A percentile compares a stretch with the other conserved stretches of the same genome.
phyloP scores from a whole-genome alignment of 2,113 vertebrate species.

The Actenoides lindsayi region DNA sequence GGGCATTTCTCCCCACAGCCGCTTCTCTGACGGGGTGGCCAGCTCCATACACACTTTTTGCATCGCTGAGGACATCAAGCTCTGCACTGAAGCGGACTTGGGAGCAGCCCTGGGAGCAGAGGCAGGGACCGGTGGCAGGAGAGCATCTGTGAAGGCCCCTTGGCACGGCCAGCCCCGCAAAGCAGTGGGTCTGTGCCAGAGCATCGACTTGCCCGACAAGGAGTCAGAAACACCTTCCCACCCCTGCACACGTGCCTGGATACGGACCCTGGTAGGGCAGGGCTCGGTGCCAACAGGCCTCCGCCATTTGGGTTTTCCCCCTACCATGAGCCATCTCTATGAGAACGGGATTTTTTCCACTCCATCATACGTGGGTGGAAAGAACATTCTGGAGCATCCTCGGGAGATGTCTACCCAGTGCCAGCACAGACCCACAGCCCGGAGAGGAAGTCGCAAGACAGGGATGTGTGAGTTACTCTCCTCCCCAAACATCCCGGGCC shows the following conservation, averaged over 20 bases:
- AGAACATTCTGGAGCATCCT: neutral
- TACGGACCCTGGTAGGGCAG: fast-evolving
- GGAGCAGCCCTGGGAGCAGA: neutral
- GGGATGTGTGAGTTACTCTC: neutral
- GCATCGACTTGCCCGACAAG: fast-evolving
- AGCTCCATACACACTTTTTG: neutral
- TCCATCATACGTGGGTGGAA: neutral
- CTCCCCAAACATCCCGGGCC: neutral
- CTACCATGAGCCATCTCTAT: neutral
- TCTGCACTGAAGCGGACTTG: fast-evolving
- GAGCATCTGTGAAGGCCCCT: neutral
- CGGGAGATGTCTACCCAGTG: neutral
- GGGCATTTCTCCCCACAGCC: neutral
- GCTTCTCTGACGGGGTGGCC: neutral
- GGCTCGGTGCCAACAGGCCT: neutral
- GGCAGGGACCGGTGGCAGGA: fast-evolving
- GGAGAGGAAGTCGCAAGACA: fast-evolving
- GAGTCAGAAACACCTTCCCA: neutral
- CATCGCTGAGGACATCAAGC: fast-evolving
- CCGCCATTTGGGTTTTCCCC: neutral
- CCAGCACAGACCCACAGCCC: neutral
- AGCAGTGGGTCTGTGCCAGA: neutral
- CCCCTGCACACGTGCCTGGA: fast-evolving
- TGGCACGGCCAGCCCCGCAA: too few relatives aligned
- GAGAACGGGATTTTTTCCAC: neutral